Percentiles rank a stretch among this genome's conserved stretches.
phyloP scores from a whole-genome alignment of 2,797 vertebrate species.

The Aeoliscus strigatus region DNA sequence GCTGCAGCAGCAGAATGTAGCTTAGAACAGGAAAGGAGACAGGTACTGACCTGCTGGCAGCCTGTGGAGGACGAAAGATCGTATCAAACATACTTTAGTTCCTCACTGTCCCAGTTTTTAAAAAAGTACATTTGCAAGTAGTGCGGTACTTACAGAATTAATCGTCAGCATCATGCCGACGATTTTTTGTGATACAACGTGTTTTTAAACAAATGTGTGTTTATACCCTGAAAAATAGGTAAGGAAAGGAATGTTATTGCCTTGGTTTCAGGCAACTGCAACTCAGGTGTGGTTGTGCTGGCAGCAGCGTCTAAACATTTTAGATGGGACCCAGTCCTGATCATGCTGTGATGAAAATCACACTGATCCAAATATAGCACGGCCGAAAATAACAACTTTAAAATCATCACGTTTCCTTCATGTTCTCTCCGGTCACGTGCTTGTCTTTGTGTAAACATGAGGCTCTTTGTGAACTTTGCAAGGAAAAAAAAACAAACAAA shows the following conservation, averaged over 20 bases:
- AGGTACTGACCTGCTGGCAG: no score
- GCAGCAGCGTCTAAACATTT: neutral
- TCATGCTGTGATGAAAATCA: neutral
- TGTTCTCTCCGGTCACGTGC: neutral
- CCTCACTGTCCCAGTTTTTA: no score
- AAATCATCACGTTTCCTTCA: neutral
- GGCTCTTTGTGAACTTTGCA: constrained; percentile 4
- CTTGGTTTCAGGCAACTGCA: neutral
- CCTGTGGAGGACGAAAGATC: no score
- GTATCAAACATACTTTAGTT: no score
- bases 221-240: neutral
- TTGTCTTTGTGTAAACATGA: neutral
- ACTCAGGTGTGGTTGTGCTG: neutral
- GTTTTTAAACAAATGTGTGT: no score
- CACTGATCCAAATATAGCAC: constrained; percentile 1
- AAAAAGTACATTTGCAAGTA: no score
- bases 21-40: no score
- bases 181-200: no score
- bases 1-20: no score
- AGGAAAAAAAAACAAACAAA: constrained; percentile 33
- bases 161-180: no score
- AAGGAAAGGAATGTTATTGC: neutral
- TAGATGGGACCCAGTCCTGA: neutral
- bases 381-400: neutral
- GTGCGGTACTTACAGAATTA: no score